phyloP scores from a whole-genome alignment of 2,113 vertebrate species.

The Cricetomys ansorgei region DNA sequence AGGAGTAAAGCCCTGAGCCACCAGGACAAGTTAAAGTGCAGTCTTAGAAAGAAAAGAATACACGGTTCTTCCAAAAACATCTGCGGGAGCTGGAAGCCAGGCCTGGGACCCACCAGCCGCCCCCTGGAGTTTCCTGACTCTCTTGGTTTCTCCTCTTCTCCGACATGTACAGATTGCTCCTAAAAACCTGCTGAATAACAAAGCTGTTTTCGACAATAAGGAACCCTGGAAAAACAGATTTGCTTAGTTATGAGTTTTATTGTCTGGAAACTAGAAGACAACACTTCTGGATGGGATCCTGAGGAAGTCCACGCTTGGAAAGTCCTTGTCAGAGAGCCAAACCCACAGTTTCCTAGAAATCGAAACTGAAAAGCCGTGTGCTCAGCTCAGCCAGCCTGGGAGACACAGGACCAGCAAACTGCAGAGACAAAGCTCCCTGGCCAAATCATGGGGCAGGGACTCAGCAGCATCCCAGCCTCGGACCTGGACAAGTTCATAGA shows the following conservation, averaged over 20 bases:
- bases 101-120: too few relatives aligned
- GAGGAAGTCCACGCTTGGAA: background rate
- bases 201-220: background rate
- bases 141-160: too few relatives aligned
- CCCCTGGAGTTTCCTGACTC: too few relatives aligned
- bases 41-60: background rate
- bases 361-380: background rate
- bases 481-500: slow-evolving; percentile 63
- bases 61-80: too few relatives aligned
- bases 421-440: fast-evolving
- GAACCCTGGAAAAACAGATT: background rate
- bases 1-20: too few relatives aligned
- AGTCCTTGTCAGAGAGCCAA: too few relatives aligned
- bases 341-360: background rate
- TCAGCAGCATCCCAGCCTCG: fast-evolving
- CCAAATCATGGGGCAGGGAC: fast-evolving
- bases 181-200: background rate
- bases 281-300: too few relatives aligned
- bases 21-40: too few relatives aligned
- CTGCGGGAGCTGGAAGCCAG: too few relatives aligned
- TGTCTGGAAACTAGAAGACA: background rate
- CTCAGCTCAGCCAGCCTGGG: fast-evolving
- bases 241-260: background rate
- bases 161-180: background rate
- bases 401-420: fast-evolving